Evolutionary conservation across 2,888 invertebrate species (phyloP), one percentile per base, ranked within the genome.

Genomic region (Agriopis marginaria): DNA sequence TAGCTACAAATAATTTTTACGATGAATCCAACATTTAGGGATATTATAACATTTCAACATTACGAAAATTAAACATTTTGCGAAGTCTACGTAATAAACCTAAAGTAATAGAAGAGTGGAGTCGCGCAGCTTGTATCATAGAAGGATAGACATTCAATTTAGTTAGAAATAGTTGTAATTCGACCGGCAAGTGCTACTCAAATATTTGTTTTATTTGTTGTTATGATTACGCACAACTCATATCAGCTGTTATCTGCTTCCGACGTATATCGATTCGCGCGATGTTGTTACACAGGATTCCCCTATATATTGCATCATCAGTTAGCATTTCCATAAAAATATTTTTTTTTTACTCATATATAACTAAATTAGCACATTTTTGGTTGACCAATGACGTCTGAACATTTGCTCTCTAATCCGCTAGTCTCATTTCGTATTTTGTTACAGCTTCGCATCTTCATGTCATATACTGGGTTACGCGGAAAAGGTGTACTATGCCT

Each of bases 261-360:
- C 63, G 40, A 49, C 40, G 47, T 32, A 11, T 23, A 60, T 73
- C 54, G 54, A 71, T 81, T 39, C 11, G 7, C n/a, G 0, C n/a
- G 42, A 40, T 17, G 40, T n/a, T 32, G 14, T 61, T 39, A 61
- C 60, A 42, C 14, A 51, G 61, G 11, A 63, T 63, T 39, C 63
- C 63, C 53, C 12, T 5, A 12, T 45, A 12, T 45, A 54, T 54
- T 63, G 63, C 63, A 63, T 53, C 63, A 54, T 9, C 44, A 54
- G 10, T 44, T 53, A 11, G 17, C 42, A 40, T 42, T 39, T 11
- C 7, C 14, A 9, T 39, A 3, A 0, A 44, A 9, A 54, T 54
- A 54, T 7, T 1, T 39, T 39, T 39, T 39, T 39, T 53, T 39
- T 8, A 5, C 14, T 32, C 7, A 14, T 17, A 7, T 12, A 17